phyloP scores from a whole-genome alignment of 2,797 vertebrate species.

The Microtus californicus region DNA sequence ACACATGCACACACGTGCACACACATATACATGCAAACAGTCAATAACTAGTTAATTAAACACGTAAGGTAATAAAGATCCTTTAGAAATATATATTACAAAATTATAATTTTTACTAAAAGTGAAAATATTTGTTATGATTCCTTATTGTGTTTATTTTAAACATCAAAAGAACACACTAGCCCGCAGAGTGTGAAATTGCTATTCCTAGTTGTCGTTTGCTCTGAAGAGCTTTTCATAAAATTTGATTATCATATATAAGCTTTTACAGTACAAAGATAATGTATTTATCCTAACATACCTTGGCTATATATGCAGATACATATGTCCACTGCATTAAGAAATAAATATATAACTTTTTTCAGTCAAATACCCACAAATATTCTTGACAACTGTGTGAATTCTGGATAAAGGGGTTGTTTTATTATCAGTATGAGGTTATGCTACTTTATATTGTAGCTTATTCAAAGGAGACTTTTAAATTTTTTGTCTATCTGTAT shows the following conservation, averaged over 20 bases:
- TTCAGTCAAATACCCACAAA: neutral
- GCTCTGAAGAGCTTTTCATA: neutral
- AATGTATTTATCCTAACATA: conserved; percentile 18
- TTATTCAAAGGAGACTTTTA: conserved; percentile 43
- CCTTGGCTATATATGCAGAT: neutral
- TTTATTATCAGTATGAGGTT: neutral
- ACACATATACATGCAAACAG: neutral
- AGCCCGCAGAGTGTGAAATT: neutral
- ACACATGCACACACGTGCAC: too few relatives aligned
- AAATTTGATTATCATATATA: neutral
- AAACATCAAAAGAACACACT: conserved; percentile 21
- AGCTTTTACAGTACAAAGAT: conserved; percentile 12
- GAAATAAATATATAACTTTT: neutral
- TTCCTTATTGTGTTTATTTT: neutral
- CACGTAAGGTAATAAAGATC: neutral
- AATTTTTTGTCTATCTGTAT: conserved; percentile 26
- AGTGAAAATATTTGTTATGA: neutral
- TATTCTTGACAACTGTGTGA: neutral
- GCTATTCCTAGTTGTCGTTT: neutral
- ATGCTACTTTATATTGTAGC: conserved; percentile 37
- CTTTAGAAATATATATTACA: neutral
- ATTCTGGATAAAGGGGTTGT: conserved; percentile 1
- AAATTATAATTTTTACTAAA: conserved; percentile 17
- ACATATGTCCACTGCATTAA: neutral
- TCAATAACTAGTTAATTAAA: neutral